These are phyloP conservation scores for Chionis minor DNA, from an alignment of 2,113 vertebrate species.

Conservation along the genomic window DNA sequence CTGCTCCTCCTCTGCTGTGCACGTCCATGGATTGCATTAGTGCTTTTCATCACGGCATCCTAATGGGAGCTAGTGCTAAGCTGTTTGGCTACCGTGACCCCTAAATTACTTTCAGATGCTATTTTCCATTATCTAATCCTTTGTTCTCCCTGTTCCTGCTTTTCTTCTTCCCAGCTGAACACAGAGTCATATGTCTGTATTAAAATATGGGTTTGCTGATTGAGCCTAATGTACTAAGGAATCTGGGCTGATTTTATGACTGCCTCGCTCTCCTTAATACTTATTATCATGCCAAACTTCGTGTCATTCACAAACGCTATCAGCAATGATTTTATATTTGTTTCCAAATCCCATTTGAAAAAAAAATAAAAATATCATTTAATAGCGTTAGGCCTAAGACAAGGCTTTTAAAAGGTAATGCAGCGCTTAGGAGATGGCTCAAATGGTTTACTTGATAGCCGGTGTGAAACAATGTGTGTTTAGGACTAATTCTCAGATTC, in stretches of 20 bases:
- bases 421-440: background rate
- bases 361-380: background rate
- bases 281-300: slow-evolving; percentile 14
- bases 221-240: slow-evolving; percentile 40
- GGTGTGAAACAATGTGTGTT: background rate
- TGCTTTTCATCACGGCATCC: slow-evolving; percentile 46
- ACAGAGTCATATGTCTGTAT: background rate
- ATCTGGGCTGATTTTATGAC: background rate
- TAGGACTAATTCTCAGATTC: background rate
- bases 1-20: background rate
- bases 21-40: slow-evolving; percentile 43
- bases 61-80: slow-evolving; percentile 48
- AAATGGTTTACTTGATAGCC: background rate
- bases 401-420: background rate
- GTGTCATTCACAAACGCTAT: background rate
- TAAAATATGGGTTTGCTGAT: slow-evolving; percentile 39
- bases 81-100: slow-evolving; percentile 56
- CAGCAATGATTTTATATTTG: background rate
- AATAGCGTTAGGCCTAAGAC: background rate
- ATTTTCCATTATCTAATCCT: slow-evolving; percentile 56
- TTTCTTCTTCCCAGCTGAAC: background rate
- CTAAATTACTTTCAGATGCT: slow-evolving; percentile 59
- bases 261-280: background rate
- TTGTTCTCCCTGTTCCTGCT: slow-evolving; percentile 41
- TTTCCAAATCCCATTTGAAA: background rate